These are phyloP conservation scores for Botrylloides violaceus DNA, from an alignment of 23 tunicate species.

Conservation along the genomic window DNA sequence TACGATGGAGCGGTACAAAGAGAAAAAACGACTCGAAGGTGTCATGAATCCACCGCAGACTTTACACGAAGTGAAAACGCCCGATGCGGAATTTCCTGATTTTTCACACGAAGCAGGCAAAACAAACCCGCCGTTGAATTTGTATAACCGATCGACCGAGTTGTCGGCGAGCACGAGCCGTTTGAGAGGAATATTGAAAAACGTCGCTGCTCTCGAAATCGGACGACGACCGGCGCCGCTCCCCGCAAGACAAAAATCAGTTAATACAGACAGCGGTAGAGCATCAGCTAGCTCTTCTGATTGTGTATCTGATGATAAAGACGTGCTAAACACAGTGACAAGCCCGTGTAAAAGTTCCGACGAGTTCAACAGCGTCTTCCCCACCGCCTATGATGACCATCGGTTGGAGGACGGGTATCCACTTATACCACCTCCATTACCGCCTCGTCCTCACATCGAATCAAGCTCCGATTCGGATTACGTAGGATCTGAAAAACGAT, in stretches of 20 bases:
- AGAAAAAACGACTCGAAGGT: constrained; percentile 23
- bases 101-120: constrained; percentile 7
- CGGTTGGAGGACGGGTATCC: background rate
- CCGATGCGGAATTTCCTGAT: constrained; percentile 2
- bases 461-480: constrained; percentile 23
- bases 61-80: constrained; percentile 4
- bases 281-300: constrained; percentile 32
- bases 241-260: constrained; percentile 24
- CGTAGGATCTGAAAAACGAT: constrained; percentile 20
- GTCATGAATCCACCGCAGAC: constrained; percentile 16
- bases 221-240: constrained; percentile 20
- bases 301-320: constrained; percentile 22
- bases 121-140: constrained; percentile 13
- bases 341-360: constrained; percentile 28
- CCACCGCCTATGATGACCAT: constrained; percentile 4
- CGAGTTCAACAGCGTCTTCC: constrained; percentile 5
- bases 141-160: constrained; percentile 12
- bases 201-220: constrained; percentile 23
- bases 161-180: constrained; percentile 6
- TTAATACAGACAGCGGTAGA: constrained; percentile 15
- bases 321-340: background rate
- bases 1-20: constrained; percentile 68
- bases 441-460: constrained; percentile 9
- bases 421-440: constrained; percentile 1
- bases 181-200: constrained; percentile 60